Conservation (phyloP, 1,140 invertebrate genomes). For the Eriosoma lanigerum region DNA sequence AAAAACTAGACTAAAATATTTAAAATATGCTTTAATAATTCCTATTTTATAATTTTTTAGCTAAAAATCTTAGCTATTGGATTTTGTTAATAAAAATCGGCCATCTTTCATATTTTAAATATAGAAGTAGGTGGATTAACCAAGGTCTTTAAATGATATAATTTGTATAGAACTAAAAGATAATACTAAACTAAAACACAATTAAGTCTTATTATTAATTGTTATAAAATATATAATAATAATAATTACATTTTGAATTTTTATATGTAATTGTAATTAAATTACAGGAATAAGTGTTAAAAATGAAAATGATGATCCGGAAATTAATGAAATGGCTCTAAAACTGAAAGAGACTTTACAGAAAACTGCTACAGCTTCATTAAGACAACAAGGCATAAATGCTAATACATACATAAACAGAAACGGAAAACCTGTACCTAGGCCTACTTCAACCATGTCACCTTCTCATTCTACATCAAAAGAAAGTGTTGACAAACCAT, state of each 20-base stretch:
- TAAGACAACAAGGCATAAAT: constrained; percentile 39
- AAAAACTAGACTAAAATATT: no score
- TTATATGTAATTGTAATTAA: background rate
- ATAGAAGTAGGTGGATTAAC: no score
- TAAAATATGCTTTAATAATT: no score
- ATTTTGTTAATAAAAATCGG: no score
- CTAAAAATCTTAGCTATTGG: no score
- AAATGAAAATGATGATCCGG: constrained; percentile 71
- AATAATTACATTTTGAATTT: background rate
- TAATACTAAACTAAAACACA: no score
- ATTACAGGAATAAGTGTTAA: constrained; percentile 63
- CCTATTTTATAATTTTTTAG: no score
- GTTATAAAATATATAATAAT: background rate
- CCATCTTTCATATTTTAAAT: no score
- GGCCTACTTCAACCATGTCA: background rate
- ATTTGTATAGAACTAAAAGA: no score
- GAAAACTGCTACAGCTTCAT: constrained; percentile 66
- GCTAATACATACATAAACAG: constrained; percentile 41
- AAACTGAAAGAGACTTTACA: constrained; percentile 85
- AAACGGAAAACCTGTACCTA: background rate
- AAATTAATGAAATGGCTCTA: constrained; percentile 79
- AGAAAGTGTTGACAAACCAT: background rate
- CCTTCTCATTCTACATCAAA: background rate
- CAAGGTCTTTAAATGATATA: no score
- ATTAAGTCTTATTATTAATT: background rate